Conservation (phyloP, 1,140 invertebrate species). For the Drosophila sechellia region DNA sequence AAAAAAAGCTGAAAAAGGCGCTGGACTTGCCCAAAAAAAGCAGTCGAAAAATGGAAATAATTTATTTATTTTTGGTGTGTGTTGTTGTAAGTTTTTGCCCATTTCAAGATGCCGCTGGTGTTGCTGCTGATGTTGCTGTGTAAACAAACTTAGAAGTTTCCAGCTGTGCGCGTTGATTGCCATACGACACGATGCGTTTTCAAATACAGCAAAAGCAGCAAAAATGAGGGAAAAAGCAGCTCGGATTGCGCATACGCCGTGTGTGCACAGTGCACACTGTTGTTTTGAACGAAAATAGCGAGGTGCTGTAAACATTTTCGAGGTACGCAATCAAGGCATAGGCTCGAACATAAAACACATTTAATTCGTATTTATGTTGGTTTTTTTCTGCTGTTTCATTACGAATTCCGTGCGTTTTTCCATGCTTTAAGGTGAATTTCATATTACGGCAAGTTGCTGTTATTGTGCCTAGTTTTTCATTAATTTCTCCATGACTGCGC, state of each 20-base stretch:
- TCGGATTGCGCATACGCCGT: slow-evolving; percentile 60
- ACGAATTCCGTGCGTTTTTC: slow-evolving; percentile 67
- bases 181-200: slow-evolving; percentile 78
- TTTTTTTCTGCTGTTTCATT: slow-evolving; percentile 55
- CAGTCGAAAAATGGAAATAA: slow-evolving; percentile 39
- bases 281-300: slow-evolving; percentile 62
- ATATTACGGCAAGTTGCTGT: slow-evolving; percentile 44
- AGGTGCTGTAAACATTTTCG: slow-evolving; percentile 66
- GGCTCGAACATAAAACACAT: slow-evolving; percentile 48
- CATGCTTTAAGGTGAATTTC: slow-evolving; percentile 63
- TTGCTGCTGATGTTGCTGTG: slow-evolving; percentile 29
- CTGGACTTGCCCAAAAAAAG: slow-evolving; percentile 42
- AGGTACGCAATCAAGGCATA: slow-evolving; percentile 40
- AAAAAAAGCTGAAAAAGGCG: slow-evolving; percentile 8
- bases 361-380: slow-evolving; percentile 40
- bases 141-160: slow-evolving; percentile 76
- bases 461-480: slow-evolving; percentile 29
- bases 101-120: slow-evolving; percentile 46
- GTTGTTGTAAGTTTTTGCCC: slow-evolving; percentile 37
- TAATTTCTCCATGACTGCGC: slow-evolving; percentile 48
- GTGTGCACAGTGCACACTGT: slow-evolving; percentile 23
- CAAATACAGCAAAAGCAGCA: slow-evolving; percentile 53
- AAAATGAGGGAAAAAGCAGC: slow-evolving; percentile 26
- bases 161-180: slow-evolving; percentile 78
- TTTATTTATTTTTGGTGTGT: slow-evolving; percentile 21